Percentiles rank a stretch among this genome's conserved stretches.
Evolutionary conservation across 1,140 invertebrate genomes (phyloP).

Genomic region (Anagrus nilaparvatae): DNA sequence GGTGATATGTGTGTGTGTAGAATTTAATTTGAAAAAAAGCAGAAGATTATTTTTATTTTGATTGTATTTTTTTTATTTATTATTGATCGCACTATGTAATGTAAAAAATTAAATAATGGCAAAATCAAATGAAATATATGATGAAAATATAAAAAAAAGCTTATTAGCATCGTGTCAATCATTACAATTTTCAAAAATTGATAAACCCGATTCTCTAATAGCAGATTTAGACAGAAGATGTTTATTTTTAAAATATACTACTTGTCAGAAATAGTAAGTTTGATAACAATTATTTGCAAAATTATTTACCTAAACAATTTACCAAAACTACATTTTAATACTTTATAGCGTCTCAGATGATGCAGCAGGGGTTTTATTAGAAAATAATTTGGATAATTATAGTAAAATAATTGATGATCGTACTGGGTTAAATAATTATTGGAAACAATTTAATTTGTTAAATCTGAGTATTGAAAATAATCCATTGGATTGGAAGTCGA

Average conservation of each 20-base stretch:
- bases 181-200: constrained; percentile 27
- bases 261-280: constrained; percentile 25
- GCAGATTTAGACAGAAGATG: constrained; percentile 25
- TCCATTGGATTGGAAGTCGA: constrained; percentile 25
- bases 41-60: too few relatives aligned
- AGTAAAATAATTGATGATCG: constrained; percentile 18
- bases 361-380: constrained; percentile 18
- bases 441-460: constrained; percentile 25
- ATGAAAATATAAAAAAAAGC: constrained; percentile 20
- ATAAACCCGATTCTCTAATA: constrained; percentile 17
- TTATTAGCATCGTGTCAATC: constrained; percentile 23
- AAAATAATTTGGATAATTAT: constrained; percentile 23
- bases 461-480: constrained; percentile 19
- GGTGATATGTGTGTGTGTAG: too few relatives aligned
- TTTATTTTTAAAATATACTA: constrained; percentile 26
- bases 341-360: constrained; percentile 25
- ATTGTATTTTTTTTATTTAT: too few relatives aligned
- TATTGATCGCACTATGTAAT: too few relatives aligned
- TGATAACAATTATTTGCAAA: too few relatives aligned
- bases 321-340: constrained; percentile 1
- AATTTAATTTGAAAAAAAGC: too few relatives aligned
- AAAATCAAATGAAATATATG: not conserved
- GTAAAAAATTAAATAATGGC: too few relatives aligned
- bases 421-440: constrained; percentile 28
- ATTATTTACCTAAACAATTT: too few relatives aligned